These are phyloP conservation scores for Leptinotarsa texana DNA, from an alignment of 1,140 invertebrate species.

Conservation along the genomic window DNA sequence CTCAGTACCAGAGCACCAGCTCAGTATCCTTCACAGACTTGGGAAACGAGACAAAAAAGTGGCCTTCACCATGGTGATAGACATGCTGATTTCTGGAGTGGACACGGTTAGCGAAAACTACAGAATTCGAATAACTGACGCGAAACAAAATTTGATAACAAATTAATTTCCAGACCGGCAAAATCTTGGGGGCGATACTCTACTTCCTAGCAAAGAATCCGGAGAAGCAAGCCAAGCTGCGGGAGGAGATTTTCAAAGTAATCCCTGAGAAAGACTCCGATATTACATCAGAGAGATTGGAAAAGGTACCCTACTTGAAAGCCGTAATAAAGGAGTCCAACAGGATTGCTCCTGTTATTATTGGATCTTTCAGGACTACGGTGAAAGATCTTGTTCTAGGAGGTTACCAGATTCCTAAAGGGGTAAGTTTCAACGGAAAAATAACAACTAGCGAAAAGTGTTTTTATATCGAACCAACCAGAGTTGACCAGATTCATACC, in stretches of 20 bases:
- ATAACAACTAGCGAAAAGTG: too few relatives aligned
- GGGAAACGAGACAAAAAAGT: conserved; percentile 59
- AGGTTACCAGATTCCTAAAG: conserved; percentile 65
- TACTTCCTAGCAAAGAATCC: conserved; percentile 48
- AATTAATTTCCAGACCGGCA: conserved; percentile 40
- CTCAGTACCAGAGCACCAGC: conserved; percentile 47
- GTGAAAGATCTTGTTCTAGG: conserved; percentile 61
- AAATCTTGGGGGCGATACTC: conserved; percentile 35
- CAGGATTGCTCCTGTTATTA: conserved; percentile 60
- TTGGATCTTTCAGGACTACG: conserved; percentile 59
- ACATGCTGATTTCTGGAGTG: conserved; percentile 75
- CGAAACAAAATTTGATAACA: too few relatives aligned
- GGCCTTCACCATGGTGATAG: conserved; percentile 68
- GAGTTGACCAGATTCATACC: too few relatives aligned
- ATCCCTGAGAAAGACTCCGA: conserved; percentile 42
- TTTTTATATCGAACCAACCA: too few relatives aligned
- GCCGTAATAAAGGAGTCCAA: conserved; percentile 70
- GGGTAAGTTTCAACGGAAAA: conserved; percentile 55
- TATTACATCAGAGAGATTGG: conserved; percentile 56
- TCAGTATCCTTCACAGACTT: conserved; percentile 62
- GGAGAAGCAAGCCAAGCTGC: conserved; percentile 12
- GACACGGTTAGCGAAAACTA: conserved; percentile 65
- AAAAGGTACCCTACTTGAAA: conserved; percentile 64
- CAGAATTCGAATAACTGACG: neutral
- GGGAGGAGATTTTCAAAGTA: conserved; percentile 40